phyloP scores from a whole-genome alignment of 1,140 invertebrate species.

The Bicyclus anynana region DNA sequence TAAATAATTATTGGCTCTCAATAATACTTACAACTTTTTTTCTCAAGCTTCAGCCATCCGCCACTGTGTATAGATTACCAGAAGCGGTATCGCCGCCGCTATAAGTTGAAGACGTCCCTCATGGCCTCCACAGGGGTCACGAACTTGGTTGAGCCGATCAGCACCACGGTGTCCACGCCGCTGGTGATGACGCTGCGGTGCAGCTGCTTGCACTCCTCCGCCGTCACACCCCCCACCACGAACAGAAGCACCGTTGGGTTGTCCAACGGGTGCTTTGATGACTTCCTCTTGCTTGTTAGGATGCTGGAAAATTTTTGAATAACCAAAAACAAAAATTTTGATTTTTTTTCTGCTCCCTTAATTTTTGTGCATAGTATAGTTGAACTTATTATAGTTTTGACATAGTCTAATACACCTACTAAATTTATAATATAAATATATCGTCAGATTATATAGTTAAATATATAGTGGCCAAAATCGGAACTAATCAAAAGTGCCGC shows the following conservation, averaged over 20 bases:
- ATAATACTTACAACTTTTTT: too few relatives aligned
- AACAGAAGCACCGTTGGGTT: constrained; percentile 79
- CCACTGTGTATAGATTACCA: too few relatives aligned
- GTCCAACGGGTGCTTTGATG: constrained; percentile 75
- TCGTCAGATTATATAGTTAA: too few relatives aligned
- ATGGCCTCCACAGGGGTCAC: constrained; percentile 62
- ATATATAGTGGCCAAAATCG: too few relatives aligned
- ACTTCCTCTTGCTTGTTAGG: constrained; percentile 59
- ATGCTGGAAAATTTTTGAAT: constrained; percentile 49
- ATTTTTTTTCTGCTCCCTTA: too few relatives aligned
- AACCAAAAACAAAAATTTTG: too few relatives aligned
- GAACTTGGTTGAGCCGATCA: constrained; percentile 61
- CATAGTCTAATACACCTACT: too few relatives aligned
- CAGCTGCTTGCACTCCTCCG: constrained; percentile 75
- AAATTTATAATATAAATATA: too few relatives aligned
- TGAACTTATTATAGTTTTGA: too few relatives aligned
- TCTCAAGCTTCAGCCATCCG: neutral
- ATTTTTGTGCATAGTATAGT: too few relatives aligned
- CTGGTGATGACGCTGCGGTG: constrained; percentile 69
- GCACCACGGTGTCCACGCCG: constrained; percentile 60
- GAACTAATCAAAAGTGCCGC: too few relatives aligned
- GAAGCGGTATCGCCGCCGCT: constrained; percentile 16
- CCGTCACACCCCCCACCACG: constrained; percentile 79
- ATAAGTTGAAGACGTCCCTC: constrained; percentile 50
- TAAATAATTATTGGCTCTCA: too few relatives aligned